Evolutionary conservation across 1,140 invertebrate genomes (phyloP), one percentile per base, ranked within the genome.

Genomic region (Holcopasites calliopsidis): DNA sequence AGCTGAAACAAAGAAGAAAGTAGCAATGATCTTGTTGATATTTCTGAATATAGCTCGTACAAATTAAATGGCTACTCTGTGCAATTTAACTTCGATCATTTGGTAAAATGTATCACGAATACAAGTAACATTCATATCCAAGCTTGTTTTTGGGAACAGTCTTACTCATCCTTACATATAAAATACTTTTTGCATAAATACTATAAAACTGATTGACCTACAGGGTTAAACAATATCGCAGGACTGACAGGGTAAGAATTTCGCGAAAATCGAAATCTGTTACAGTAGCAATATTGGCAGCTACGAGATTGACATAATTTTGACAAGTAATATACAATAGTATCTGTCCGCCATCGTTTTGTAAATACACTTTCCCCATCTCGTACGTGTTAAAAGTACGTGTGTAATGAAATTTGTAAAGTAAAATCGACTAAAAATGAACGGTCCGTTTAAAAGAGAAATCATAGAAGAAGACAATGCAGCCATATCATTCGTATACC

Each of bases 241-340:
- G 54, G 7, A 3, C 1, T 18, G 11, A 54, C 0, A 0, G 4
- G 3, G 28, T 10, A 7, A 13, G 38, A 3, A 57, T 13, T 10
- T 8, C 18, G n/a, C 7, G 10, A 10, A 2, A 0, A 26, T n/a
- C 5, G 18, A 55, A 55, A 66, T 21, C 11, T 38, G 18, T 66
- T 2, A 33, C 55, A 74, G 28, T 72, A 57, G 62, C 73, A 57
- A 75, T 38, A 68, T 76, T n/a, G 38, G 11, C 40, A 42, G 33
- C 76, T 71, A 82, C 79, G 76, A 65, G 79, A 52, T 68, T 74
- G 84, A 85, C 83, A 86, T 79, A 86, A 87, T 88, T 85, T 85
- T 88, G 82, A 84, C 82, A 84, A 80, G 77, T 54, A 54, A 75
- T 57, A 60, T 68, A 71, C 72, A 31, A 52, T 50, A 64, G 58